Base-by-base conservation (phyloP, 1,140 invertebrate species). In the Hyposmocoma kahamanoa region DNA sequence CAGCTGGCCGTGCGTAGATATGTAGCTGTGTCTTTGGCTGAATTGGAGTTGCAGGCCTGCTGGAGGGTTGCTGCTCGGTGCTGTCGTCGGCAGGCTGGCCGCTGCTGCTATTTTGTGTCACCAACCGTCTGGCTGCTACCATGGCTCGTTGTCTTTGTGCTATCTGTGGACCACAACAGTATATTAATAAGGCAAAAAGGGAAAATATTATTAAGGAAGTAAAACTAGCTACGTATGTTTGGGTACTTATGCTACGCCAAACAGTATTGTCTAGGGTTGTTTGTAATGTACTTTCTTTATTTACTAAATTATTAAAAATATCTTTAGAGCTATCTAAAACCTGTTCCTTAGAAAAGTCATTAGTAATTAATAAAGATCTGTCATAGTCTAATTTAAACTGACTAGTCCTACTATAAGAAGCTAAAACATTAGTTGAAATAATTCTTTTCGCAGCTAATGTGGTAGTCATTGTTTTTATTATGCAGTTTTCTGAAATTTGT, bases 251-350 rank as follows among this genome's bases (percentile, higher is more conserved):
- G 13, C 21, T 42, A 24, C 13, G 22, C 41, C 41, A 42, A 42
- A 42, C 41, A 3, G 41, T 42, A 21, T 42, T 42, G 41, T 42
- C 41, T 22, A 42, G 41, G 41, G 41, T 42, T 42, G 41, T 42
- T 22, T 42, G 41, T 13, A 42, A 21, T 6, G 11, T 22, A 4
- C 13, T 22, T 22, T 42, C 41, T 9, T 42, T 21, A n/a, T 22
- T 13, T 13, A 22, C 8, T 42, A 42, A 42, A 42, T 24, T 19
- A 13, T 22, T 42, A 22, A 42, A 42, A 13, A 42, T 42, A 15
- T 42, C 41, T 13, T 24, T 42, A 24, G 22, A 24, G n/a, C 41
- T 42, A 22, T 42, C 41, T 42, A 42, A 10, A 13, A 42, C 41
- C 17, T 42, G 20, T 24, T 42, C 41, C 26, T 24, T 42, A 24